These are phyloP conservation scores for Melanotus villosus DNA, from an alignment of 2,888 invertebrate species.

Conservation along the genomic window DNA sequence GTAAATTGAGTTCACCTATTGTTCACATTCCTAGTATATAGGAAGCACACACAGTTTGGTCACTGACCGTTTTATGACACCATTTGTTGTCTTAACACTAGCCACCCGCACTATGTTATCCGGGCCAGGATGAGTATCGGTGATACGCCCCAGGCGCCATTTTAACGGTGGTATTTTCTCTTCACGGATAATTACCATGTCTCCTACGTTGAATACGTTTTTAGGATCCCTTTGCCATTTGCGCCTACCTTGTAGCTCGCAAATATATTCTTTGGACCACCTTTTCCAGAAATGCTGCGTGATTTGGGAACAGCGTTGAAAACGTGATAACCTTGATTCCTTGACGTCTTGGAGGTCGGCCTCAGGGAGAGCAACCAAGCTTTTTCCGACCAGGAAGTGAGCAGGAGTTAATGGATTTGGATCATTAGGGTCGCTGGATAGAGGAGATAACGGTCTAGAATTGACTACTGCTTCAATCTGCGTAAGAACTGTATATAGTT, in stretches of 20 bases:
- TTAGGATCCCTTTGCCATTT: slow-evolving; percentile 23
- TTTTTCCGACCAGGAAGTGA: no score
- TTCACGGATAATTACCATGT: not conserved
- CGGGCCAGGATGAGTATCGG: not conserved
- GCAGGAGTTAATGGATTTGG: no score
- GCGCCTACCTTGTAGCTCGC: slow-evolving; percentile 27
- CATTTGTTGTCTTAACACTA: not conserved
- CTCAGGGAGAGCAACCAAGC: no score
- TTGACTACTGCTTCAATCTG: slow-evolving; percentile 58
- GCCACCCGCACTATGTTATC: not conserved
- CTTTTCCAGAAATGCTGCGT: slow-evolving; percentile 47
- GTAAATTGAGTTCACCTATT: no score
- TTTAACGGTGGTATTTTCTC: not conserved
- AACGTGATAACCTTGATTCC: slow-evolving; percentile 40
- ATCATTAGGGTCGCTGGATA: slow-evolving; percentile 52
- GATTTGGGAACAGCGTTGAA: slow-evolving; percentile 47
- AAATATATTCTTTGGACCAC: slow-evolving; percentile 37
- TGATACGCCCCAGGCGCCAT: slow-evolving; percentile 13
- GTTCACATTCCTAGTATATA: no score
- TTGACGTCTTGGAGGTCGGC: slow-evolving; percentile 25
- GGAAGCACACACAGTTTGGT: slow-evolving; percentile 7
- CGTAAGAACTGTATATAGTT: slow-evolving; percentile 53
- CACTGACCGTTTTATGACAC: not conserved
- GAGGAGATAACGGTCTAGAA: slow-evolving; percentile 53
- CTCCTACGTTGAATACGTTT: no score